Evolutionary conservation across 2,888 invertebrate genomes (phyloP), one percentile per base, ranked within the genome.

Genomic region (Parnassius glacialis): DNA sequence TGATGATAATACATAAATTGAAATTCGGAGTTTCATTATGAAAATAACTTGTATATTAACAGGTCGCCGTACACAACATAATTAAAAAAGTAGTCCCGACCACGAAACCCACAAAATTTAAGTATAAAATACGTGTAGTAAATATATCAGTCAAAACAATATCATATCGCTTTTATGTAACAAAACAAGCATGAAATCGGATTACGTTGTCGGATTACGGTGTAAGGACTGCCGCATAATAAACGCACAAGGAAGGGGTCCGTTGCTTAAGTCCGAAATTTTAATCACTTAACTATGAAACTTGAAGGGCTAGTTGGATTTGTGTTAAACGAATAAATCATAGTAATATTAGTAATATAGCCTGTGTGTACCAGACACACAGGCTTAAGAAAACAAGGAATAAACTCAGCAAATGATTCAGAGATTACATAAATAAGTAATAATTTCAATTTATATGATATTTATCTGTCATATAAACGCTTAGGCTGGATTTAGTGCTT

Each of bases 181-280:
- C 53, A 42, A 61, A 45, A 56, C 45, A 60, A 64, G 43, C 61
- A 60, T 54, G 60, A 61, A 65, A 67, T 64, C 59, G 69, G 74
- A 73, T 75, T 75, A 70, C 66, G 64, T 61, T 59, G 66, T 68
- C 61, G 67, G 69, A 74, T 71, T 70, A 72, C 58, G 65, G 65
- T 68, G 61, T 56, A 62, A 65, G 55, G 61, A 65, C 54, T 58
- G 64, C 56, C 52, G 64, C 61, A 57, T 53, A 47, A 52, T 54
- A 61, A 62, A 62, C 60, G 20, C 42, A 47, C 47, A 51, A 61
- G 52, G 57, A 64, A 64, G 61, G 61, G 59, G 51, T 60, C 43
- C 51, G 47, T 57, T 58, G 68, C 64, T 60, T 70, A 68, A 64
- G 66, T 68, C 13, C 71, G 72, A 70, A 50, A 52, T 57, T 57